Evolutionary conservation across 2,888 invertebrate genomes (phyloP).

Genomic region (Bellardia bayeri): DNA sequence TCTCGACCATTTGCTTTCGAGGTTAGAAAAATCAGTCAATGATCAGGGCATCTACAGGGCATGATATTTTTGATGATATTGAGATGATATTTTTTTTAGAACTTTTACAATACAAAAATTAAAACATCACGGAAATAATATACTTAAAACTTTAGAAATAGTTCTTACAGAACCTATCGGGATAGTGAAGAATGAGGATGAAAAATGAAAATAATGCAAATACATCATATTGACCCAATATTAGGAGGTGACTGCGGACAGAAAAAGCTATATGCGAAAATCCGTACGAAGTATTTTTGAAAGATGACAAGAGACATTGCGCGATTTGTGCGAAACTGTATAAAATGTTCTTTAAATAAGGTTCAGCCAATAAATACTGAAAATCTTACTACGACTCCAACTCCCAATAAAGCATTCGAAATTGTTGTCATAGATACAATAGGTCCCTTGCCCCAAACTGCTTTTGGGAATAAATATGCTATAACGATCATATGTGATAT

Average conservation of each 20-base stretch:
- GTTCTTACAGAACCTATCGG: neutral
- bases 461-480: conserved; percentile 11
- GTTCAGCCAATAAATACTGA: neutral
- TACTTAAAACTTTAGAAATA: neutral
- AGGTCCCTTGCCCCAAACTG: conserved; percentile 11
- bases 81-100: conserved; percentile 9
- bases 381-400: neutral
- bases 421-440: neutral
- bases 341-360: neutral
- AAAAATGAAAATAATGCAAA: conserved; percentile 4
- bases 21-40: conserved; percentile 33
- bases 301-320: neutral
- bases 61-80: conserved; percentile 10
- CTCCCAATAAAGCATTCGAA: neutral
- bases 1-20: conserved; percentile 51
- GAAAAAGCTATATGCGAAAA: neutral
- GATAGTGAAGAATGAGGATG: neutral
- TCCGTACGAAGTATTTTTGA: neutral
- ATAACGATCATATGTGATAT: conserved; percentile 3
- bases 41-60: neutral
- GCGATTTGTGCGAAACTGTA: neutral
- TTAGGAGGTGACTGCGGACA: neutral
- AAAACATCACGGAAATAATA: neutral
- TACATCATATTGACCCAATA: neutral
- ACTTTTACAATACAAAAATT: neutral